phyloP scores from a whole-genome alignment of 1,140 invertebrate genomes.

The Zophobas morio region DNA sequence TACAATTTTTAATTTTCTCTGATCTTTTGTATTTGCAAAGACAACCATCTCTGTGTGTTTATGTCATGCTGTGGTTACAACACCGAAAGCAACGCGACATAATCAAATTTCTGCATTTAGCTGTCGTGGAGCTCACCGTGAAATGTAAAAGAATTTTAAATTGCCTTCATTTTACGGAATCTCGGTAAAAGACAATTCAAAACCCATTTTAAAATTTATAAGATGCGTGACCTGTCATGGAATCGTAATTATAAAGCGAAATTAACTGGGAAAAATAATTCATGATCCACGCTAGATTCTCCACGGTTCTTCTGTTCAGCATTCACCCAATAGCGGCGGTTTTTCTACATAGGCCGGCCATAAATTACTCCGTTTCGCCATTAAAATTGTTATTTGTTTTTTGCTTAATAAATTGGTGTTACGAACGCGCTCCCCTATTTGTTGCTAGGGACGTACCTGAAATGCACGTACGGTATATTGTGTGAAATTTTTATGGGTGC shows the following conservation, averaged over 20 bases:
- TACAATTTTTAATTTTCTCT: too few species aligned
- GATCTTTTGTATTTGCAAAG: too few species aligned
- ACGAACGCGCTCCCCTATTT: neutral
- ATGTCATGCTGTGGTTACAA: too few species aligned
- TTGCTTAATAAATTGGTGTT: conserved; percentile 36
- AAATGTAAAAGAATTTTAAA: conserved; percentile 32
- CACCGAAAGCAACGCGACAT: neutral
- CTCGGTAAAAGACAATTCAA: conserved; percentile 34
- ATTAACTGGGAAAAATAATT: conserved; percentile 41
- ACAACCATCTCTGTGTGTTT: too few species aligned
- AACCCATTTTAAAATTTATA: conserved; percentile 36
- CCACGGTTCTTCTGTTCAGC: conserved; percentile 19
- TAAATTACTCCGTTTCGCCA: conserved; percentile 24
- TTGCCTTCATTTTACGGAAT: conserved; percentile 5
- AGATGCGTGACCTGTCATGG: conserved; percentile 40
- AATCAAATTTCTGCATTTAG: conserved; percentile 23
- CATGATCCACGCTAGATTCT: conserved; percentile 36
- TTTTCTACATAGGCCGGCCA: conserved; percentile 26
- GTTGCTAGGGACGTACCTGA: conserved; percentile 5
- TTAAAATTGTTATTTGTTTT: conserved; percentile 38
- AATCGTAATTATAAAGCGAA: conserved; percentile 37
- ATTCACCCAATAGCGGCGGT: conserved; percentile 27
- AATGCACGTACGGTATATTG: conserved; percentile 1
- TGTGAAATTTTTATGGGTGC: neutral
- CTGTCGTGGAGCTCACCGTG: conserved; percentile 6